Evolutionary conservation across 2,113 vertebrate species (phyloP).

Genomic region (Amphiprion percula): DNA sequence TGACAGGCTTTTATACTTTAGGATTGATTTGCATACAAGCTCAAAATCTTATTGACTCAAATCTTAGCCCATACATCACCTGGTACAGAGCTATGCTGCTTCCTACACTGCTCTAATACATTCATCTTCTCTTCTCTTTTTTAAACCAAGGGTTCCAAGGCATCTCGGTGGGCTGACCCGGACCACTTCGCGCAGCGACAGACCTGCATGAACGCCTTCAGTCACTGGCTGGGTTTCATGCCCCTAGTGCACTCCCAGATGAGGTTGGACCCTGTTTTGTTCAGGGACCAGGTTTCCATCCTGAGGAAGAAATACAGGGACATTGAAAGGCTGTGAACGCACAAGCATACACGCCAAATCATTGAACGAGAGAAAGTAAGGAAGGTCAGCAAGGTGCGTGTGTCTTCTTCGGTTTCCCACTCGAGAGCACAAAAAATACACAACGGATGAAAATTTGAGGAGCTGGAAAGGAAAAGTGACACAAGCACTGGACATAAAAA

Average conservation of each 20-base stretch:
- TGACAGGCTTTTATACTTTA: too few relatives aligned
- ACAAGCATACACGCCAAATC: conserved; percentile 3
- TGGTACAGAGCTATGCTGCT: neutral
- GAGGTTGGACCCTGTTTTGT: conserved; percentile 86
- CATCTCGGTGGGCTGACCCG: conserved; percentile 87
- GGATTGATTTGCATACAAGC: too few relatives aligned
- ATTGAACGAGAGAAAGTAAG: neutral
- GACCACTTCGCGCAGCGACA: conserved; percentile 88
- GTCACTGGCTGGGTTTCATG: conserved; percentile 86
- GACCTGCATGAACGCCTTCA: conserved; percentile 86
- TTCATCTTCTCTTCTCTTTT: neutral
- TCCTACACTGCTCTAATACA: neutral
- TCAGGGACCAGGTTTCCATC: conserved; percentile 89
- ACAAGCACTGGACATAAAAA: conserved; percentile 45
- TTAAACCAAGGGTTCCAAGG: conserved; percentile 80
- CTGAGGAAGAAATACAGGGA: conserved; percentile 87
- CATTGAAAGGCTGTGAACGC: conserved; percentile 84
- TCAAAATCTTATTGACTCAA: too few relatives aligned
- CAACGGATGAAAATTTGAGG: conserved; percentile 25
- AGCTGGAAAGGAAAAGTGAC: conserved; percentile 25
- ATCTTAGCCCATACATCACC: too few relatives aligned
- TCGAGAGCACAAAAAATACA: neutral
- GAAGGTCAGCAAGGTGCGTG: neutral
- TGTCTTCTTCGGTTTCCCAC: neutral
- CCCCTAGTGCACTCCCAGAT: conserved; percentile 86